Percentiles rank a stretch among this genome's conserved stretches.
phyloP scores from a whole-genome alignment of 1,140 invertebrate genomes.

The Myzus persicae region DNA sequence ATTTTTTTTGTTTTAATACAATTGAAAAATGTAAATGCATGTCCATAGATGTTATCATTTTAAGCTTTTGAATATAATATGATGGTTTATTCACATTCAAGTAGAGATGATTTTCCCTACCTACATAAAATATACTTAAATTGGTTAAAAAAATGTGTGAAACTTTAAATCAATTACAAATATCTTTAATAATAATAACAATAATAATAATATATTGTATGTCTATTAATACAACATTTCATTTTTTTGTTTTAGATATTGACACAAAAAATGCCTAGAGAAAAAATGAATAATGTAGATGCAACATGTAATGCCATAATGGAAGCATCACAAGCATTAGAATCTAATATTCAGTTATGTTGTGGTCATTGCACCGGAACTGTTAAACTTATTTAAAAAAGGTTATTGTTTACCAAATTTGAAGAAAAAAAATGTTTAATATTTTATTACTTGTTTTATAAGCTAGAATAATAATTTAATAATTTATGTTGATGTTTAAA shows the following conservation, averaged over 20 bases:
- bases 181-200: neutral
- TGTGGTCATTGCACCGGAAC: constrained; percentile 47
- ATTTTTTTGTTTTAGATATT: constrained; percentile 4
- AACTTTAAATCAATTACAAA: neutral
- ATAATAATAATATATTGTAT: neutral
- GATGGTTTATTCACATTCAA: neutral
- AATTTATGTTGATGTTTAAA: constrained; percentile 18
- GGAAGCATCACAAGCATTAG: constrained; percentile 53
- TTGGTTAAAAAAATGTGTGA: neutral
- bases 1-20: too few relatives aligned
- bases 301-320: constrained; percentile 55
- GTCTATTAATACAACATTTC: neutral
- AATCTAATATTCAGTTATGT: constrained; percentile 53
- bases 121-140: neutral
- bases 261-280: constrained; percentile 30
- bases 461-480: neutral
- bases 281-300: constrained; percentile 51
- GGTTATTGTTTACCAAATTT: neutral
- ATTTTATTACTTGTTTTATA: constrained; percentile 23
- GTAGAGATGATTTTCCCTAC: neutral
- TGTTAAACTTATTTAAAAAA: constrained; percentile 39
- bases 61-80: too few relatives aligned
- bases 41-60: neutral
- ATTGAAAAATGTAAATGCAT: too few relatives aligned
- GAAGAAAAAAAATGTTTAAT: neutral